Evolutionary conservation across 1,140 invertebrate genomes (phyloP), one percentile per base, ranked within the genome.

Genomic region (Ceratosolen fusciceps): DNA sequence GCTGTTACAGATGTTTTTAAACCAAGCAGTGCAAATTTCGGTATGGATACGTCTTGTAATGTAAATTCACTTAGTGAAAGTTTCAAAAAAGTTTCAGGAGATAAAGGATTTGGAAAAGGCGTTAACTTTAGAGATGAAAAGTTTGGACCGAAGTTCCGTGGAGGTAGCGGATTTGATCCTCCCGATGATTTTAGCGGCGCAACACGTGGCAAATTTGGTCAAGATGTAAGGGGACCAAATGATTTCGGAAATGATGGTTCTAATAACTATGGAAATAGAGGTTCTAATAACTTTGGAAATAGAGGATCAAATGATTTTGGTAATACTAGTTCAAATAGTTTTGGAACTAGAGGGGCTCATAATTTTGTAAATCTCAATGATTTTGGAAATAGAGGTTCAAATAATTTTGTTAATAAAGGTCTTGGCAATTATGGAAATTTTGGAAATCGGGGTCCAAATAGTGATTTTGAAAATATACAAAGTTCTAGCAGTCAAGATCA

Each of bases 11-110:
- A 90, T 70, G 86, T 87, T 10, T 90, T 90, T 14, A 90, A 88
- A 75, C 89, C 89, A 21, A 86, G 84, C 10, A 86, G 84, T 19
- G 79, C 77, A n/a, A 81, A 26, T 52, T 89, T 87, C 49, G 56
- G 26, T 62, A 70, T 86, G 0, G 85, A 85, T 67, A 81, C 85
- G 0, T 87, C 87, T 8, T 88, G 86, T 75, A 86, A 74, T 8
- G 31, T 60, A 3, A 86, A 75, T 37, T 90, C 89, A 9, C 75
- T 90, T 19, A 85, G 89, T 56, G 89, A 90, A 68, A 90, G 86
- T 60, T 90, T 90, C 31, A 87, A 87, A 77, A 90, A 87, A 73
- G 88, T 90, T 62, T 85, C 88, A 34, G 87, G 87, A 12, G 85
- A 89, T 31, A 80, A 80, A 65, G 60, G 1, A 58, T 79, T 78